These are phyloP conservation scores for Avahi laniger DNA, from an alignment of 2,797 vertebrate species.

Conservation along the genomic window DNA sequence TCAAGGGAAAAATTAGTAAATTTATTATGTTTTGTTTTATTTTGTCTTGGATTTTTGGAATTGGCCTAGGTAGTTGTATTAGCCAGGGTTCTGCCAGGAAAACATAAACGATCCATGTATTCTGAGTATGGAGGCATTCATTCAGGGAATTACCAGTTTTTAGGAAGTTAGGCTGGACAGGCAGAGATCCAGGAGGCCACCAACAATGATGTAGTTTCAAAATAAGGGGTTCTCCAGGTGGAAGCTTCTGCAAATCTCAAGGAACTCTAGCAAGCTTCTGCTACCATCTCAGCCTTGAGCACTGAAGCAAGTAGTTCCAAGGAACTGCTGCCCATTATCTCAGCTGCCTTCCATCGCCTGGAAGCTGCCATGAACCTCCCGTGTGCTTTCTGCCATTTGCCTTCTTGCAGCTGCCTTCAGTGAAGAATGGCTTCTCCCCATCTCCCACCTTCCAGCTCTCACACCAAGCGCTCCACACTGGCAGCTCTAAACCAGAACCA, in stretches of 20 bases:
- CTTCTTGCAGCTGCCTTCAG: neutral
- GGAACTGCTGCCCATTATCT: neutral
- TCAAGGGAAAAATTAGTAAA: neutral
- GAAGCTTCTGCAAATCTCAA: neutral
- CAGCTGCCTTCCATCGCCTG: neutral
- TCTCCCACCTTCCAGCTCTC: neutral
- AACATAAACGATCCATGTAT: neutral
- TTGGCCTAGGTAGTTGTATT: neutral
- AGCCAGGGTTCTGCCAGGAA: neutral
- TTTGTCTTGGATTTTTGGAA: constrained; percentile 46
- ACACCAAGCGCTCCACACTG: neutral
- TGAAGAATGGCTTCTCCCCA: neutral
- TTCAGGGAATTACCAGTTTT: neutral
- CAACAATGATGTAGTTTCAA: neutral
- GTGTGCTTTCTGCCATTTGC: neutral
- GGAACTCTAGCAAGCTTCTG: neutral
- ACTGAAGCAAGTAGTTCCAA: neutral
- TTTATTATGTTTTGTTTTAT: constrained; percentile 26
- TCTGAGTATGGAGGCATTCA: neutral
- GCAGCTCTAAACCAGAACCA: neutral
- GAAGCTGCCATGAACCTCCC: neutral
- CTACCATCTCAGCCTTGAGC: neutral
- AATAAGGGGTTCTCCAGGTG: neutral
- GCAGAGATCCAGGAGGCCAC: neutral
- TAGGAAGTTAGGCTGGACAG: neutral